phyloP scores from a whole-genome alignment of 2,888 invertebrate species.

The Aplocera efformata region DNA sequence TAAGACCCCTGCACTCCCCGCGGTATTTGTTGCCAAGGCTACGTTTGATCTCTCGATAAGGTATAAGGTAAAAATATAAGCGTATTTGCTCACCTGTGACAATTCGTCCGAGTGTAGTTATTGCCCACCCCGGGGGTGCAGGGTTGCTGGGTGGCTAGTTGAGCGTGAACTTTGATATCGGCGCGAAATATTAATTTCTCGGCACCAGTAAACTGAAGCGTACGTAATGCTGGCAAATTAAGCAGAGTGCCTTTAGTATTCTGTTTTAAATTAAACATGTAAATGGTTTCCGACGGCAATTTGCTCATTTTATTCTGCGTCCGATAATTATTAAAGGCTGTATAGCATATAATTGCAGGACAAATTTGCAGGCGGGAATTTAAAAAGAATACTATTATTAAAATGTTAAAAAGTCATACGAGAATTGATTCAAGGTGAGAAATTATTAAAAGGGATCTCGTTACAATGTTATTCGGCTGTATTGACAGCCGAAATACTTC shows the following conservation, averaged over 20 bases:
- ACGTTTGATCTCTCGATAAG: conserved; percentile 71
- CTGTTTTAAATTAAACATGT: conserved; percentile 64
- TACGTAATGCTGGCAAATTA: conserved; percentile 75
- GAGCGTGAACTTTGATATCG: conserved; percentile 79
- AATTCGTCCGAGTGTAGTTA: conserved; percentile 67
- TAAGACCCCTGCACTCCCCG: neutral
- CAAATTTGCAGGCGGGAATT: no score
- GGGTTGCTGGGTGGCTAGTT: conserved; percentile 63
- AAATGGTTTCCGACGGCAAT: conserved; percentile 22
- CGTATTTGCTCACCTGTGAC: conserved; percentile 73
- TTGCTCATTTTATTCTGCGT: conserved; percentile 13
- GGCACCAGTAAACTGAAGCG: conserved; percentile 72
- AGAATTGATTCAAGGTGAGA: no score
- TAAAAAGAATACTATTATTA: no score
- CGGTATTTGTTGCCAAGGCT: conserved; percentile 49
- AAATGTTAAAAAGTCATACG: no score
- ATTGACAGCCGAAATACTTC: no score
- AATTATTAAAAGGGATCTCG: no score
- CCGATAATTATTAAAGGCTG: neutral
- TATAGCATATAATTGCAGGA: no score
- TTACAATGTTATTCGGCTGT: no score
- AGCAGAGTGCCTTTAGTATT: conserved; percentile 72
- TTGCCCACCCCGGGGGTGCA: conserved; percentile 49
- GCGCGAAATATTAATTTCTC: conserved; percentile 79
- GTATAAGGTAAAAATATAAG: conserved; percentile 74